A percentile compares a stretch with the other conserved stretches of the same genome.
Evolutionary conservation across 2,797 vertebrate genomes (phyloP).

Genomic region (Pangasius krempfi): DNA sequence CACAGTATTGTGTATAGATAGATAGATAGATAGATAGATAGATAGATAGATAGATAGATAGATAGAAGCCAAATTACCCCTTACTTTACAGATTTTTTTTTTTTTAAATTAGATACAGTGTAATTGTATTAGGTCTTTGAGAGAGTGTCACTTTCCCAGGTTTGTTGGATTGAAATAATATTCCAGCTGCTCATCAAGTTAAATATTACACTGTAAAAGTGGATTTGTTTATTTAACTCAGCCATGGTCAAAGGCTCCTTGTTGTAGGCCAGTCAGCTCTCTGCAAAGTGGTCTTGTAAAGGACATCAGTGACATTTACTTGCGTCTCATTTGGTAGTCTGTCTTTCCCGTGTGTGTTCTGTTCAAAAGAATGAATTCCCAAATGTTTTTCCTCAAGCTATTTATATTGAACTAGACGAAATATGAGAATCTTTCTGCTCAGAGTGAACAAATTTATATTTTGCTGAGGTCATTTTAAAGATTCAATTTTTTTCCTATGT

Average conservation of each 20-base stretch:
- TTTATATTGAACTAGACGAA: conserved; percentile 15
- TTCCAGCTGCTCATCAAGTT: background rate
- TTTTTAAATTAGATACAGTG: background rate
- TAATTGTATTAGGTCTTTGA: background rate
- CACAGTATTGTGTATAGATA: too few relatives aligned
- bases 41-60: too few relatives aligned
- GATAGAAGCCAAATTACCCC: background rate
- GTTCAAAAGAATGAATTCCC: conserved; percentile 29
- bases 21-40: too few relatives aligned
- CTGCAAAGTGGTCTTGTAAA: conserved; percentile 32
- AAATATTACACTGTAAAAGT: conserved; percentile 13
- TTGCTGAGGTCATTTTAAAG: background rate
- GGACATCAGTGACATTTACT: conserved; percentile 40
- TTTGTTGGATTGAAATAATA: background rate
- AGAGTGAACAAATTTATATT: background rate
- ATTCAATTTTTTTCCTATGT: background rate
- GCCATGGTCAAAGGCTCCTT: conserved; percentile 20
- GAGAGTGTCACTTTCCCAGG: background rate
- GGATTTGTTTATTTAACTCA: conserved; percentile 45
- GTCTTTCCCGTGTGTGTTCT: background rate
- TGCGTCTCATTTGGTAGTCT: background rate
- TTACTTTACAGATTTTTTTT: background rate
- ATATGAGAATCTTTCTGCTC: background rate
- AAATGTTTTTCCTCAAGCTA: conserved; percentile 14
- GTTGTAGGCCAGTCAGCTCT: conserved; percentile 17